Percentiles rank a stretch among this genome's conserved stretches.
Evolutionary conservation across 1,140 invertebrate species (phyloP).

Genomic region (Micrasema longulum): DNA sequence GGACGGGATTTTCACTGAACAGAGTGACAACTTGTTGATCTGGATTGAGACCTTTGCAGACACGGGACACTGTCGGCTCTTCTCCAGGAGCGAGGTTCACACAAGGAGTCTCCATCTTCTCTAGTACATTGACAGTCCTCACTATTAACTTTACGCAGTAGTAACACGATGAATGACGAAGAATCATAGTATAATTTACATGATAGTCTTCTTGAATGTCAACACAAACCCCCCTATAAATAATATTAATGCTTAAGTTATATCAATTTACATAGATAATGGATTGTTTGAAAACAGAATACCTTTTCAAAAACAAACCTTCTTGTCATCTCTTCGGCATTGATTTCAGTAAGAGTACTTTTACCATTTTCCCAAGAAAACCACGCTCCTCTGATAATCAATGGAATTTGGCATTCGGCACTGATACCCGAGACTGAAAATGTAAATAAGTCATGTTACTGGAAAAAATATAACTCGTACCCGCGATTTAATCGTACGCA

Average conservation of each 20-base stretch:
- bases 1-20: conserved; percentile 91
- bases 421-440: conserved; percentile 59
- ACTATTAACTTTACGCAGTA: conserved; percentile 88
- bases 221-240: conserved; percentile 76
- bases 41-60: conserved; percentile 79
- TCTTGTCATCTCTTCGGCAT: conserved; percentile 79
- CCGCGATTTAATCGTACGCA: no score
- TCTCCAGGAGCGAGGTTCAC: conserved; percentile 73
- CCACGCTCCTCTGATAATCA: conserved; percentile 86
- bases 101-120: conserved; percentile 90
- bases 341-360: conserved; percentile 86
- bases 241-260: background rate
- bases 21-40: conserved; percentile 88
- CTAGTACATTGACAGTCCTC: conserved; percentile 89
- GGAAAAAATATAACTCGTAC: no score
- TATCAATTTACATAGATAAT: background rate
- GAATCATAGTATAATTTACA: conserved; percentile 89
- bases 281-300: background rate
- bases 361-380: conserved; percentile 91
- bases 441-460: no score
- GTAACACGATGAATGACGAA: conserved; percentile 80
- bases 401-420: conserved; percentile 75
- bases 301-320: conserved; percentile 60
- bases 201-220: conserved; percentile 78
- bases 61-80: conserved; percentile 79